These are phyloP conservation scores for Vesta saturnalis DNA, from an alignment of 2,888 invertebrate genomes.

Conservation along the genomic window DNA sequence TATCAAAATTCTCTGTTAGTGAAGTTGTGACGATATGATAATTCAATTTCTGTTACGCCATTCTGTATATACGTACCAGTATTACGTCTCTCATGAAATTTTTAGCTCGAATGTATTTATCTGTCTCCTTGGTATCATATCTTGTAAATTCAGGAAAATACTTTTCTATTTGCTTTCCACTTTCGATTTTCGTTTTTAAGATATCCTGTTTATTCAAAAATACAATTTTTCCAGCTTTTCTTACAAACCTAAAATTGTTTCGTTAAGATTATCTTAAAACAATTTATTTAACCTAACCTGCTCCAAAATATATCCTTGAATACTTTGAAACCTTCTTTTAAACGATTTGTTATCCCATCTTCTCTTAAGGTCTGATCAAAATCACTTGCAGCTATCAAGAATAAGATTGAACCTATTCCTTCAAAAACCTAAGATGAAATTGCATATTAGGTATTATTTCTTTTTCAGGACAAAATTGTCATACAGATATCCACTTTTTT, in stretches of 20 bases:
- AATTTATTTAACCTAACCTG: slow-evolving; percentile 62
- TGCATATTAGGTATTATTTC: not conserved
- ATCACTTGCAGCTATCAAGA: slow-evolving; percentile 82
- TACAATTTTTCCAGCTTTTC: slow-evolving; percentile 79
- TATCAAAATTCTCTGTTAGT: too few relatives aligned
- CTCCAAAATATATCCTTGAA: slow-evolving; percentile 84
- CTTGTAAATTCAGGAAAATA: slow-evolving; percentile 74
- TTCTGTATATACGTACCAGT: slow-evolving; percentile 62
- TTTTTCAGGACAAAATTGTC: not conserved
- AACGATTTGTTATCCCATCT: slow-evolving; percentile 74
- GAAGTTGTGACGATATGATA: too few relatives aligned
- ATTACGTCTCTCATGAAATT: slow-evolving; percentile 75
- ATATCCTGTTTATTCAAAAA: slow-evolving; percentile 87
- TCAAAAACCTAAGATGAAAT: slow-evolving; percentile 73
- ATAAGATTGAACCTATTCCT: slow-evolving; percentile 83
- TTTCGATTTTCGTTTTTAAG: slow-evolving; percentile 75
- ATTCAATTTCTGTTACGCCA: too few relatives aligned
- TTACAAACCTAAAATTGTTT: slow-evolving; percentile 69
- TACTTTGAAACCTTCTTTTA: slow-evolving; percentile 75
- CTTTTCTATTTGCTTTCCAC: slow-evolving; percentile 70
- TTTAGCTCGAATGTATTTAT: slow-evolving; percentile 73
- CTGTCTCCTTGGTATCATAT: slow-evolving; percentile 63
- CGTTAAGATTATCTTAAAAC: not conserved
- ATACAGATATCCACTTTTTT: slow-evolving; percentile 83
- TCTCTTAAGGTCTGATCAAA: slow-evolving; percentile 82